Evolutionary conservation across 2,888 invertebrate genomes (phyloP).

Genomic region (Tetragonula carbonaria): DNA sequence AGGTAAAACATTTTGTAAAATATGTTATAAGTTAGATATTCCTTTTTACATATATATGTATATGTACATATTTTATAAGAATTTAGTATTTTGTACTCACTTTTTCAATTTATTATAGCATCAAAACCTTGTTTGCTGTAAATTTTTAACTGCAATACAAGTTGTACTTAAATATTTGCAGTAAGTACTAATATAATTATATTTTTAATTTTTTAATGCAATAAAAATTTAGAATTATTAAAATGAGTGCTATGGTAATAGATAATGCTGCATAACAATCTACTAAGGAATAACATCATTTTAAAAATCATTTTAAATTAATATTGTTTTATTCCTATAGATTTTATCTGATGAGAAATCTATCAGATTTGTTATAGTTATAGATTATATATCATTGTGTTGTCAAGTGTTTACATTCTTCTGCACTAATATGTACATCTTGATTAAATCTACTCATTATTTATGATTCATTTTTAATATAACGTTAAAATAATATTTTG

Average conservation of each 20-base stretch:
- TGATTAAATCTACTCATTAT: neutral
- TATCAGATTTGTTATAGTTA: neutral
- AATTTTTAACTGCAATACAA: neutral
- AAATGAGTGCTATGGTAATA: neutral
- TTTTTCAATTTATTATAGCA: conserved; percentile 18
- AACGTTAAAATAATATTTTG: neutral
- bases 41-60: neutral
- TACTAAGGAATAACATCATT: neutral
- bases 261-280: neutral
- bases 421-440: neutral
- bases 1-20: conserved; percentile 85
- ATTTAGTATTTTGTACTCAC: neutral
- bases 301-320: neutral
- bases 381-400: neutral
- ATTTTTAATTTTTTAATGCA: neutral
- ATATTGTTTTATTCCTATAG: conserved; percentile 18
- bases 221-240: neutral
- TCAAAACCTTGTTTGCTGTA: conserved; percentile 3
- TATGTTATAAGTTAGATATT: conserved; percentile 3
- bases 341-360: conserved; percentile 42
- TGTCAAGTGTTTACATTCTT: conserved; percentile 5
- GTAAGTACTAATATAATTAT: neutral
- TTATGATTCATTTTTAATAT: neutral
- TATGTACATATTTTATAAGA: neutral
- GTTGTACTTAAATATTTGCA: conserved; percentile 15